Conservation (phyloP, 2,113 vertebrate genomes). For the Halcyon malimbica region DNA sequence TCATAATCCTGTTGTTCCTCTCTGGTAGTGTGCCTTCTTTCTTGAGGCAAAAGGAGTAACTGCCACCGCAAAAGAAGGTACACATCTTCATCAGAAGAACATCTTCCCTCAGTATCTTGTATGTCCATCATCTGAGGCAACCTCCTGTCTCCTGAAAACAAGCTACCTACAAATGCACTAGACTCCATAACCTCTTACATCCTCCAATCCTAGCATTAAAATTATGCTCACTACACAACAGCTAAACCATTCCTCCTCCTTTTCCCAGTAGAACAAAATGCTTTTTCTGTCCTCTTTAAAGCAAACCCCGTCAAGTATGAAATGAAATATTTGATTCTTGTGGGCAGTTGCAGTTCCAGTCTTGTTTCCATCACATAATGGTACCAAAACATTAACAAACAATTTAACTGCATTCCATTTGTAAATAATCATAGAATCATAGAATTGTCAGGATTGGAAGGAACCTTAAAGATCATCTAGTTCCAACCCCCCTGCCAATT, state of each 20-base stretch:
- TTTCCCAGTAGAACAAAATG: neutral
- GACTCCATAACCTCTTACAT: neutral
- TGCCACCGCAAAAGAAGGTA: neutral
- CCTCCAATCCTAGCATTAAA: neutral
- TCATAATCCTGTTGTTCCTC: neutral
- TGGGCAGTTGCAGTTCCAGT: neutral
- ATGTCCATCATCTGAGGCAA: neutral
- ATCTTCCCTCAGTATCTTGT: neutral
- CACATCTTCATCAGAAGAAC: neutral
- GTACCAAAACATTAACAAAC: neutral
- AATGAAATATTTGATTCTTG: neutral
- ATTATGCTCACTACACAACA: neutral
- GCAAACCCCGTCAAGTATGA: neutral
- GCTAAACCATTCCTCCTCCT: neutral
- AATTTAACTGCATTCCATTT: neutral
- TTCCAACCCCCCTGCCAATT: too few species aligned
- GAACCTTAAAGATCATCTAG: too few species aligned
- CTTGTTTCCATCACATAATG: neutral
- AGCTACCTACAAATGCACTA: neutral
- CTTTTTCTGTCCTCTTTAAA: neutral
- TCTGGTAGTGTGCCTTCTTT: fast-evolving
- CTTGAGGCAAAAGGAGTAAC: neutral
- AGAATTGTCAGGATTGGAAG: too few species aligned
- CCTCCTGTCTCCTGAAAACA: neutral
- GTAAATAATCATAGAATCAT: neutral